Conservation (phyloP, 2,797 vertebrate species). For the Falco columbarius region DNA sequence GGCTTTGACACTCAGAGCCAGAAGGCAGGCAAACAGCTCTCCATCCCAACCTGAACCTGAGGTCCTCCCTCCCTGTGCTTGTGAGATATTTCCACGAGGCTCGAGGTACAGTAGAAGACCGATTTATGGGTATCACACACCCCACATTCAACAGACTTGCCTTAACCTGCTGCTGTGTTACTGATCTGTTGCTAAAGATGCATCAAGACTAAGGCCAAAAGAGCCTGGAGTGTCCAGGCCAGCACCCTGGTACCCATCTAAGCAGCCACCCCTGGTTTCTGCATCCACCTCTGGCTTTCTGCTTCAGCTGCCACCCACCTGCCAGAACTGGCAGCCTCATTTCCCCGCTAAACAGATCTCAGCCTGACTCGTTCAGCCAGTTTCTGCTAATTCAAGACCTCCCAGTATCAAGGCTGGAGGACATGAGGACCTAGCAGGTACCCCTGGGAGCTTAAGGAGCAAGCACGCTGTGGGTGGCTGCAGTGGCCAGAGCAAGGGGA, state of each 20-base stretch:
- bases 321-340: background rate
- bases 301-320: background rate
- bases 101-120: background rate
- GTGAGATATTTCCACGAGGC: background rate
- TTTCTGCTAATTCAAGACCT: background rate
- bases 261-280: background rate
- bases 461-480: background rate
- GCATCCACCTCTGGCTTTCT: background rate
- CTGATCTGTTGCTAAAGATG: background rate
- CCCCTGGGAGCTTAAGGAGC: fast-evolving
- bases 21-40: background rate
- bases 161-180: background rate
- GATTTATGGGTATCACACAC: background rate
- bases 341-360: background rate
- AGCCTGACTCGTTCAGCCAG: background rate
- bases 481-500: background rate
- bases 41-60: background rate
- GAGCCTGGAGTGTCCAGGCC: background rate
- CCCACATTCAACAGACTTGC: background rate
- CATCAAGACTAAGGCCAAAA: background rate
- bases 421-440: background rate
- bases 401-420: background rate
- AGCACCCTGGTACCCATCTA: background rate
- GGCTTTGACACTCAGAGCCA: background rate
- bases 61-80: background rate